Evolutionary conservation across 2,888 invertebrate genomes (phyloP).

Genomic region (Choristoneura rosaceana): DNA sequence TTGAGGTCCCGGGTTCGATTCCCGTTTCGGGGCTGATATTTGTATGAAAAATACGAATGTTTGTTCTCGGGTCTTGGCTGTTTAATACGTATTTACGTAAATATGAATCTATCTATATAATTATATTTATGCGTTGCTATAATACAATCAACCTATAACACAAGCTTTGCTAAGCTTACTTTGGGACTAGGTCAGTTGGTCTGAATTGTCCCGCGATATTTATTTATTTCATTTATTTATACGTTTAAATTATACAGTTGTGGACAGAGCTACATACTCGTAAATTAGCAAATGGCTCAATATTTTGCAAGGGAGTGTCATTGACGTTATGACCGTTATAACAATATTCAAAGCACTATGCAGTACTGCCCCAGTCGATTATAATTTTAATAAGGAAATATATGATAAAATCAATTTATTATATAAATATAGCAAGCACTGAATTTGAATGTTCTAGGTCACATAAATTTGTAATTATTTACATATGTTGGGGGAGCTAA

Average conservation of each 20-base stretch:
- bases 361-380: conserved; percentile 32
- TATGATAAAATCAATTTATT: conserved; percentile 61
- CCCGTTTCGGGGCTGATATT: too few relatives aligned
- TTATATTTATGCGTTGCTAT: too few relatives aligned
- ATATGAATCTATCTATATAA: too few relatives aligned
- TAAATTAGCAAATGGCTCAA: not conserved
- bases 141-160: too few relatives aligned
- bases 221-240: too few relatives aligned
- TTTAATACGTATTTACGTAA: too few relatives aligned
- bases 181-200: too few relatives aligned
- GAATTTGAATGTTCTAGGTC: conserved; percentile 82
- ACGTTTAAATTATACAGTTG: not conserved
- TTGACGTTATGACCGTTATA: not conserved
- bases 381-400: conserved; percentile 37
- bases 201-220: too few relatives aligned
- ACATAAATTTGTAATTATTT: conserved; percentile 77
- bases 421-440: conserved; percentile 78
- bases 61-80: too few relatives aligned
- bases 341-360: conserved; percentile 3
- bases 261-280: not conserved
- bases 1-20: too few relatives aligned
- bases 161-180: too few relatives aligned
- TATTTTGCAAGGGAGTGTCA: not conserved
- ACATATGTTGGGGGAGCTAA: conserved; percentile 68
- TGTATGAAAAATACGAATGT: too few relatives aligned